Percentiles rank a stretch among this genome's conserved stretches.
phyloP scores from a whole-genome alignment of 2,113 vertebrate species.

The Antechinus flavipes region DNA sequence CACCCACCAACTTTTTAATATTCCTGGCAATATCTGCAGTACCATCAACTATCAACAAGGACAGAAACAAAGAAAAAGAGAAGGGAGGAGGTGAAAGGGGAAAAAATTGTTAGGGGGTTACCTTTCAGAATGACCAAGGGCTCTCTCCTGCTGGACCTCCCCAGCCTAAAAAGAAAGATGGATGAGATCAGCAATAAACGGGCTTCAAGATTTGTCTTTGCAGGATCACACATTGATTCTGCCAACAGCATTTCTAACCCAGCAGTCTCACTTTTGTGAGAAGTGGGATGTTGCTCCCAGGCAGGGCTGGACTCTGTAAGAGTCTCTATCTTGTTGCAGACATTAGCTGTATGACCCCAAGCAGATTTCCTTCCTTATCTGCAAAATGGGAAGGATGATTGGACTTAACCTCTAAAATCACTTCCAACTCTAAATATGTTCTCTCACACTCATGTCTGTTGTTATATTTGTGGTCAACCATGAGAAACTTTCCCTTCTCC shows the following conservation, averaged over 20 bases:
- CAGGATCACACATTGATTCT: slow-evolving; percentile 20
- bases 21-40: not conserved
- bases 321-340: not conserved
- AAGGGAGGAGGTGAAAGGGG: not conserved
- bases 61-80: not conserved
- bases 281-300: not conserved
- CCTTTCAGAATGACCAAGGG: not conserved
- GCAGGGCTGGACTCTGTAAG: not conserved
- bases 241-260: not conserved
- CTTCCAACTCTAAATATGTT: not conserved
- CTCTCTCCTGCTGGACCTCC: not conserved
- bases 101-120: not conserved
- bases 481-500: not conserved
- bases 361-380: not conserved
- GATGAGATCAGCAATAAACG: not conserved
- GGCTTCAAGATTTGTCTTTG: slow-evolving; percentile 9
- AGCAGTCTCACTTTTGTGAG: not conserved
- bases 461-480: not conserved
- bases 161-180: not conserved
- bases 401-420: not conserved
- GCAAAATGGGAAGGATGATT: not conserved
- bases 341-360: not conserved
- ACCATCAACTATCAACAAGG: not conserved
- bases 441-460: not conserved
- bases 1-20: not conserved